Evolutionary conservation across 2,113 vertebrate genomes (phyloP), one percentile per base, ranked within the genome.

Genomic region (Sinocyclocheilus grahami): DNA sequence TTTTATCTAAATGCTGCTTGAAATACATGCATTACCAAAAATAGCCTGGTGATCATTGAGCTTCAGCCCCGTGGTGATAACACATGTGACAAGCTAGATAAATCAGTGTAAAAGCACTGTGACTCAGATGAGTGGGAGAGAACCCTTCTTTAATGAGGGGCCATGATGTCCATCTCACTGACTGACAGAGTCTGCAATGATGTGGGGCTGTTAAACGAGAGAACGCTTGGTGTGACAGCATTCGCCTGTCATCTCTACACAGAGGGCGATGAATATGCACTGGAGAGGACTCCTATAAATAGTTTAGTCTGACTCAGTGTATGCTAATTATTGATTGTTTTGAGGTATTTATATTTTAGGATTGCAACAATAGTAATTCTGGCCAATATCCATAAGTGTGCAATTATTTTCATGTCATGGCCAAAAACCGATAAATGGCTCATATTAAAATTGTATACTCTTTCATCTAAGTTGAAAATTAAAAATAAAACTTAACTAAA

Each of bases 251-350:
- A 85, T 86, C 46, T 20, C 24, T 79, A 85, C 39, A 86, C 80
- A 83, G 67, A 78, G 48, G 67, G 46, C 27, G 71, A 88, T 88
- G 86, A 81, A 86, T 81, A 84, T 76, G 33, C 69, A 86, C 63
- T 4, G 22, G 39, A 78, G 78, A 77, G 46, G 27, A 71, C 78
- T 62, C 69, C 55, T 84, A 84, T 86, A 75, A 88, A 88, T 86
- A 88, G 85, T 46, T 51, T 75, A 55, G 51, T 84, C 67, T 88
- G 87, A 86, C 82, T 88, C 85, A 88, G 67, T 75, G 58, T 11
- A 82, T 48, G 51, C 33, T 60, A 85, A 65, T 84, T 92, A 86
- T 85, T 80, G 20, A 69, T 81, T 55, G 60, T 48, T 71, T 62
- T 48, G 42, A 24, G 67, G 10, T 71, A 24, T 71, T 42, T 76